A percentile compares a stretch with the other conserved stretches of the same genome.
Conservation (phyloP, 2,797 vertebrate genomes). For the Gallinago nigripennis region DNA sequence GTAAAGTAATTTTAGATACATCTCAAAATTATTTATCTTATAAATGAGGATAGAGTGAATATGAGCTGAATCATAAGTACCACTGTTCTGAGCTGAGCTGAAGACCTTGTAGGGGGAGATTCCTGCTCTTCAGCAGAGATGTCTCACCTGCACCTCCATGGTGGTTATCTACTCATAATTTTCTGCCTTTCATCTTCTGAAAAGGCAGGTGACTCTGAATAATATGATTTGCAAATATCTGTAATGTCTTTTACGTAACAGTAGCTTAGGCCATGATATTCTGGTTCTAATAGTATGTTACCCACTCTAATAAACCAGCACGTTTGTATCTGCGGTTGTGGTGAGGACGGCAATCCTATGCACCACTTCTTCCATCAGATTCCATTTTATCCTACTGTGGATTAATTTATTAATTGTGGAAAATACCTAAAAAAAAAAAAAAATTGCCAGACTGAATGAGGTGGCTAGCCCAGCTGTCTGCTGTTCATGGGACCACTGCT, state of each 20-base stretch:
- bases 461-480: neutral
- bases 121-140: neutral
- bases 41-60: constrained; percentile 73
- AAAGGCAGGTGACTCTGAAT: neutral
- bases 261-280: neutral
- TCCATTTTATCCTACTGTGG: neutral
- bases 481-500: neutral
- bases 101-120: neutral
- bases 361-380: neutral
- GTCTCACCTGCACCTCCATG: neutral
- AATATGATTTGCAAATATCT: neutral
- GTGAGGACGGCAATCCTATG: neutral
- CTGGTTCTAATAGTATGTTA: neutral
- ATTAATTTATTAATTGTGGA: no score
- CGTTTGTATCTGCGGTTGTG: neutral
- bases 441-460: neutral
- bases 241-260: neutral
- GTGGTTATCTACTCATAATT: constrained; percentile 6
- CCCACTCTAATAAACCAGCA: neutral
- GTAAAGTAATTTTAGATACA: constrained; percentile 80
- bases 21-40: constrained; percentile 79
- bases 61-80: constrained; percentile 51
- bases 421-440: neutral
- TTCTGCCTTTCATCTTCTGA: constrained; percentile 6
- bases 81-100: neutral